Percentiles rank a stretch among this genome's conserved stretches.
These are phyloP conservation scores for Diaprepes abbreviatus DNA, from an alignment of 2,888 invertebrate species.

Conservation along the genomic window DNA sequence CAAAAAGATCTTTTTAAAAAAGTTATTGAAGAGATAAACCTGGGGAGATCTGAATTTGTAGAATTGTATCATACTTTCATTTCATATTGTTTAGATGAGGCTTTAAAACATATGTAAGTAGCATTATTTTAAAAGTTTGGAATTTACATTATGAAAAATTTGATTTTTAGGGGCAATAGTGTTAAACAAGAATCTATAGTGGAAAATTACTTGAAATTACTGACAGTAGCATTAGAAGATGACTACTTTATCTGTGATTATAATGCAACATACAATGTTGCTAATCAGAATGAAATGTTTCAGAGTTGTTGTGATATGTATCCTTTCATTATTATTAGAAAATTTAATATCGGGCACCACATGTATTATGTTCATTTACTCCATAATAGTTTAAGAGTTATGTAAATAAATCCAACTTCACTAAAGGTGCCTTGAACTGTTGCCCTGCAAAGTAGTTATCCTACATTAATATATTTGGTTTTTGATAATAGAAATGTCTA, in stretches of 20 bases:
- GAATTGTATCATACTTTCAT: conserved; percentile 62
- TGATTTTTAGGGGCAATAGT: conserved; percentile 57
- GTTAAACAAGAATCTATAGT: conserved; percentile 60
- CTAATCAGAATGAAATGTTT: conserved; percentile 61
- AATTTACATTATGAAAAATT: not conserved
- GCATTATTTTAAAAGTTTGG: not conserved
- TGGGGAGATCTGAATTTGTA: conserved; percentile 61
- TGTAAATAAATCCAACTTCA: no score
- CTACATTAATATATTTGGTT: no score
- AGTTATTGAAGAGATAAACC: conserved; percentile 60
- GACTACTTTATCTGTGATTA: conserved; percentile 66
- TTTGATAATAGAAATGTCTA: no score
- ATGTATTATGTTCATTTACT: no score
- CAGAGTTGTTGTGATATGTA: conserved; percentile 61
- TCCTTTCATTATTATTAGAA: conserved; percentile 53
- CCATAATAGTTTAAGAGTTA: no score
- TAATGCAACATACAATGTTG: conserved; percentile 60
- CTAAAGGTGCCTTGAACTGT: no score
- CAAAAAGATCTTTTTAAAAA: conserved; percentile 55
- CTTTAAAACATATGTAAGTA: conserved; percentile 61
- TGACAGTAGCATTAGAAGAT: conserved; percentile 62
- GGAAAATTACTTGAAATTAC: conserved; percentile 62
- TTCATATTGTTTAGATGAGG: conserved; percentile 61
- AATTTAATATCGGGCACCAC: no score
- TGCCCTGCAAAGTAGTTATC: no score